These are phyloP conservation scores for Odontocolon sp. DNA, from an alignment of 2,888 invertebrate genomes.

Conservation along the genomic window DNA sequence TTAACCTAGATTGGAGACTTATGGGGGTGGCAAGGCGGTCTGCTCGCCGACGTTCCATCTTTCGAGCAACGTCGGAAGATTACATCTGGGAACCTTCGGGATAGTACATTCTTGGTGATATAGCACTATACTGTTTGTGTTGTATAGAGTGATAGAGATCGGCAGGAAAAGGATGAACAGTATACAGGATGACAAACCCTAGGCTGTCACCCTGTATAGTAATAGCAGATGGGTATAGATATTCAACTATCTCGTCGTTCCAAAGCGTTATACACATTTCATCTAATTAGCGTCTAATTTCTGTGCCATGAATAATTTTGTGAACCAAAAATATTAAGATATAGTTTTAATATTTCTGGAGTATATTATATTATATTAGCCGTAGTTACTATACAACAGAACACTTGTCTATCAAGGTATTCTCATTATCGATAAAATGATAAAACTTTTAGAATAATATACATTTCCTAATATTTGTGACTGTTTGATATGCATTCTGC, in stretches of 20 bases:
- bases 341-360: too few relatives aligned
- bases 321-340: too few relatives aligned
- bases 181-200: too few relatives aligned
- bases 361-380: too few relatives aligned
- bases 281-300: constrained; percentile 74
- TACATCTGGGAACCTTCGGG: constrained; percentile 60
- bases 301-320: too few relatives aligned
- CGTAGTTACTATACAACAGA: too few relatives aligned
- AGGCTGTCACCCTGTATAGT: too few relatives aligned
- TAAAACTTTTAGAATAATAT: not conserved
- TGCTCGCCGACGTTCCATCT: constrained; percentile 3
- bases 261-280: constrained; percentile 57
- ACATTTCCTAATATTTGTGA: not conserved
- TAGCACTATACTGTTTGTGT: not conserved
- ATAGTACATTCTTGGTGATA: not conserved
- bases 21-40: constrained; percentile 15
- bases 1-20: constrained; percentile 36
- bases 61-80: constrained; percentile 65
- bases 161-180: constrained; percentile 18
- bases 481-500: not conserved
- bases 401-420: too few relatives aligned
- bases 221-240: constrained; percentile 5
- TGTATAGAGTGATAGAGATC: constrained; percentile 1
- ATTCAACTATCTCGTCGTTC: constrained; percentile 17
- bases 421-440: not conserved